Evolutionary conservation across 1,140 invertebrate genomes (phyloP), one percentile per base, ranked within the genome.

Genomic region (Idris sp.): DNA sequence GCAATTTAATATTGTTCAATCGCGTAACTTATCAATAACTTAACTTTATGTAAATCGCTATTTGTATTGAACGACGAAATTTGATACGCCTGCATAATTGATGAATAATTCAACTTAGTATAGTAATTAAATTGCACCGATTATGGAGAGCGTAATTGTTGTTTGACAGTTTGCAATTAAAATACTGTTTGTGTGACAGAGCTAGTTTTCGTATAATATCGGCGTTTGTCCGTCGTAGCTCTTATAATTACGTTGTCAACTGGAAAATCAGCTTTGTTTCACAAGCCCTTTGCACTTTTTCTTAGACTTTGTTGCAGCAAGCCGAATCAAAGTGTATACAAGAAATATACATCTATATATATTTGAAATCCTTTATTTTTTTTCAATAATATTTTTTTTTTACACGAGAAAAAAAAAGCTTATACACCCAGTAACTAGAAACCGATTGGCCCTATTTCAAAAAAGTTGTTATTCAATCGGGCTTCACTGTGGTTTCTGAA

Each of bases 81-180:
- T 48, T 56, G 41, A 56, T 28, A 40, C 26, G 43, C 41, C 40
- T n/a, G 16, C 26, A 10, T 49, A 58, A 68, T 68, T 40, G 41
- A 41, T 68, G 41, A 56, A 68, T 68, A 44, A 68, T 68, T 38
- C 43, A 58, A 67, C 41, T 31, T 62, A 18, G 51, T 31, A 38
- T 28, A 44, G 26, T 44, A 51, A 68, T 68, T 35, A 59, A 68
- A 61, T 46, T 54, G 40, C 40, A 8, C 13, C 40, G 41, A 48
- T 49, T 31, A 48, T 48, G 26, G 15, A 25, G 13, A 10, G 28
- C 0, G 33, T 51, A 58, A 31, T 58, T 58, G 26, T 35, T 51
- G 44, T 54, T 54, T 25, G 36, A 54, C 41, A 48, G 56, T 38
- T 38, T 46, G 31, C 40, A 54, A 69, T 58, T 51, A 61, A 61